Evolutionary conservation across 2,113 vertebrate species (phyloP), one percentile per base, ranked within the genome.

Genomic region (Cinclus cinclus): DNA sequence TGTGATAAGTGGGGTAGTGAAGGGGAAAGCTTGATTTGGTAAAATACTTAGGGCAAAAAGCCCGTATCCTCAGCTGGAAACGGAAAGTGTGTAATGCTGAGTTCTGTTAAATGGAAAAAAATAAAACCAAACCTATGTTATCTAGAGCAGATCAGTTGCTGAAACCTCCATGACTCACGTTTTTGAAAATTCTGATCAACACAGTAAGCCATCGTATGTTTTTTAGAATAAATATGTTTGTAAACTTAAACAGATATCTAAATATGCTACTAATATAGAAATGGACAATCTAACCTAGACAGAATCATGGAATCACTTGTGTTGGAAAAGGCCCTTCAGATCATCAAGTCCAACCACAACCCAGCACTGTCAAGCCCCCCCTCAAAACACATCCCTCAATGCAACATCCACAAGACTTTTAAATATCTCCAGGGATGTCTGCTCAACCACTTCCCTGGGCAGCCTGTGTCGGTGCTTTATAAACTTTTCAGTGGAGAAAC

Each of bases 391-490:
- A 6, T 27, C 24, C 35, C 19, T 67, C 18, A 68, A 30, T 2
- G 4, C 17, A 41, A 33, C 5, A 4, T 17, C 42, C 35, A 21
- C 3, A 9, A 1, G 0, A 9, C 30, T 71, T 75, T 71, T 23
- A 65, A 94, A 39, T 6, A 52, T 37, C 19, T 41, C 24, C 55
- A 74, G 59, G 50, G 23, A 39, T 31, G 17, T n/a, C 3, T 2
- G 60, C 31, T 60, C 53, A 28, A 33, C 4, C 44, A 28, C n/a
- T 49, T 83, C 41, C 10, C 22, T 41, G 19, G 27, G 24, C 60
- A 88, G 60, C 31, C 44, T 47, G 7, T 64, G 35, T 31, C 55
- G 64, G 3, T 3, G 37, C n/a, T 47, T 22, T 15, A 44, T 1
- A 50, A 56, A 10, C 3, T 16, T 63, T 39, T 20, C 7, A 0